Base-by-base conservation (phyloP, 2,113 vertebrate species). In the Paracanthobrama guichenoti region DNA sequence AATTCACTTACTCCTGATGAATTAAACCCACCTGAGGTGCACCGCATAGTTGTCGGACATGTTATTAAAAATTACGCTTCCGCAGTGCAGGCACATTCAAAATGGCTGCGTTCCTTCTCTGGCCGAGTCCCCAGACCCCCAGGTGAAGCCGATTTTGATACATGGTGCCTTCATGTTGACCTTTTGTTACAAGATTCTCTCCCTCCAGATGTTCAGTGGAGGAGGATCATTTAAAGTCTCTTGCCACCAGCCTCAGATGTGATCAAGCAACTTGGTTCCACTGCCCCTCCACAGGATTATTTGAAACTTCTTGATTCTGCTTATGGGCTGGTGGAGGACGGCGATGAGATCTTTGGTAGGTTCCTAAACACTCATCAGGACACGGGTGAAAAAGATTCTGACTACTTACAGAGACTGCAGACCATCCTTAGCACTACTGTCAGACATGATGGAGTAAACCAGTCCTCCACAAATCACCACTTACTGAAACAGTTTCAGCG, bases 241-340 rank as follows among this genome's bases (percentile, higher is more conserved):
- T 46, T 83, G 10, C 79, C 84, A 2, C 84, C 66, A 73, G 80
- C 84, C 12, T 83, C 79, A 11, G 86, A 87, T 78, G 2, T 85
- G 6, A 35, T 86, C 3, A 84, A 42, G 28, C 87, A 81, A 46
- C 14, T 86, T 39, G 84, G 77, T 42, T 39, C 81, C 0, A 16
- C 55, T 42, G 59, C 76, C 2, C 24, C n/a, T 24, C 87, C 84
- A 3, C 16, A 20, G 20, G 78, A 77, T 9, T 84, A 86, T 42
- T 12, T 81, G 1, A 88, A 62, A 46, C 50, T 84, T 11, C 12
- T 84, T 3, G 84, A 84, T 2, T 88, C 81, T 35, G 81, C 71
- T n/a, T 86, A 83, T 76, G 84, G 81, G 2, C 18, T 88, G 1
- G 76, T 81, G 1, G 74, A 88, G 13, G 87, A 85, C 44, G 79